Evolutionary conservation across 64 coral and sea anemone species (phyloP).

Genomic region (Exaiptasia diaphana): DNA sequence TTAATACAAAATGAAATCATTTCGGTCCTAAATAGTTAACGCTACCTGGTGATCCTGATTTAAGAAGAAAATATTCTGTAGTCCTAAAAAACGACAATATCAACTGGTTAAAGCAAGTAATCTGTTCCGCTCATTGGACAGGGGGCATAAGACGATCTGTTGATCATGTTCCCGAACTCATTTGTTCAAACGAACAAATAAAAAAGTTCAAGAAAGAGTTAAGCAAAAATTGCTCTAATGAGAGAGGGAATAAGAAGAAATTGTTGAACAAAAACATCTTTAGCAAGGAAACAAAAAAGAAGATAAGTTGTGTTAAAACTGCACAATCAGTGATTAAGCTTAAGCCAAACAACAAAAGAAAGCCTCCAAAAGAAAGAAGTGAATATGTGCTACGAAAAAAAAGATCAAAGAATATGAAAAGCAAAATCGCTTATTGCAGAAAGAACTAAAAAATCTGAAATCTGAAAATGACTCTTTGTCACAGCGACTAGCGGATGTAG

Average conservation of each 20-base stretch:
- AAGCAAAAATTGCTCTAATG: background rate
- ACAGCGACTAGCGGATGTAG: conserved; percentile 25
- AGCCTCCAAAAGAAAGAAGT: conserved; percentile 41
- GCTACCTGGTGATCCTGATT: background rate
- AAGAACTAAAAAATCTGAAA: conserved; percentile 9
- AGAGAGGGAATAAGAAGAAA: too few relatives aligned
- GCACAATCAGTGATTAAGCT: background rate
- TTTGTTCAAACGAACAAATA: conserved; percentile 45
- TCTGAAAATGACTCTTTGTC: conserved; percentile 23
- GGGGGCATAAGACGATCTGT: conserved; percentile 29
- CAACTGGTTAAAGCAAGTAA: conserved; percentile 48
- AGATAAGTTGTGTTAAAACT: conserved; percentile 32
- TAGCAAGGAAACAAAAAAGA: conserved; percentile 29
- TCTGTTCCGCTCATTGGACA: conserved; percentile 31
- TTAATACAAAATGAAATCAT: too few relatives aligned
- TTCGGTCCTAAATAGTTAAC: too few relatives aligned
- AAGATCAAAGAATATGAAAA: background rate
- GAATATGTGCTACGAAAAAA: conserved; percentile 10
- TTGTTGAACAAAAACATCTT: background rate
- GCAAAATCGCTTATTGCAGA: conserved; percentile 10
- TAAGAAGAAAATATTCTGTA: conserved; percentile 23
- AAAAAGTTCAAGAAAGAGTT: conserved; percentile 34
- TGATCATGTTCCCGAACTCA: conserved; percentile 41
- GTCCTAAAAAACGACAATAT: conserved; percentile 54
- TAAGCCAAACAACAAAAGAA: conserved; percentile 35